These are phyloP conservation scores for Eurypyga helias DNA, from an alignment of 2,113 vertebrate genomes.

Conservation along the genomic window DNA sequence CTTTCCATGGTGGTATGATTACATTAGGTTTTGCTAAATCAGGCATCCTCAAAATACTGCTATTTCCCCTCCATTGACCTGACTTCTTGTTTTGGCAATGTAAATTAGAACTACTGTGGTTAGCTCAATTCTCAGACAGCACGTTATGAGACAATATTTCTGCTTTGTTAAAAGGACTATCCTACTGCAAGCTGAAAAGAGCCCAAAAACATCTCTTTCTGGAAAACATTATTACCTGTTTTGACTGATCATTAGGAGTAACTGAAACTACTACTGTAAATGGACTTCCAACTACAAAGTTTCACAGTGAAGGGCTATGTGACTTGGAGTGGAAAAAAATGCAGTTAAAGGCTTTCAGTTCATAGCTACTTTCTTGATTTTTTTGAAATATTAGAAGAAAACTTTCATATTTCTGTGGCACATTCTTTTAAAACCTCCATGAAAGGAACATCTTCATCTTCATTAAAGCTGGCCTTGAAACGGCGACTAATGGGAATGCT, in stretches of 20 bases:
- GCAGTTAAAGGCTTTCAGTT: neutral
- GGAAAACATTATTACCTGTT: neutral
- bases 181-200: neutral
- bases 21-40: neutral
- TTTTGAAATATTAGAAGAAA: neutral
- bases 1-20: neutral
- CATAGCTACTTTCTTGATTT: neutral
- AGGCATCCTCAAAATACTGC: neutral
- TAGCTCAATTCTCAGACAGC: neutral
- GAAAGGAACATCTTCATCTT: slow-evolving; percentile 19
- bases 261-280: neutral
- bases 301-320: neutral
- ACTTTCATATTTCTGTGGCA: neutral
- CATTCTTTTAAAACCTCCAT: neutral
- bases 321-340: neutral
- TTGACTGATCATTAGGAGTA: neutral
- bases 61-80: neutral
- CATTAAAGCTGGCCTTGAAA: slow-evolving; percentile 46
- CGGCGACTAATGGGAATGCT: slow-evolving; percentile 35
- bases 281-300: slow-evolving; percentile 2
- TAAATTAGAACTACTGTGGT: neutral
- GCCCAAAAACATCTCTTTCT: neutral
- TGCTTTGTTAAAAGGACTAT: neutral
- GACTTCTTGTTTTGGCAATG: neutral
- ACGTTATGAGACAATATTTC: neutral